Base-by-base conservation (phyloP, 2,113 vertebrate genomes). In the Eleginops maclovinus region DNA sequence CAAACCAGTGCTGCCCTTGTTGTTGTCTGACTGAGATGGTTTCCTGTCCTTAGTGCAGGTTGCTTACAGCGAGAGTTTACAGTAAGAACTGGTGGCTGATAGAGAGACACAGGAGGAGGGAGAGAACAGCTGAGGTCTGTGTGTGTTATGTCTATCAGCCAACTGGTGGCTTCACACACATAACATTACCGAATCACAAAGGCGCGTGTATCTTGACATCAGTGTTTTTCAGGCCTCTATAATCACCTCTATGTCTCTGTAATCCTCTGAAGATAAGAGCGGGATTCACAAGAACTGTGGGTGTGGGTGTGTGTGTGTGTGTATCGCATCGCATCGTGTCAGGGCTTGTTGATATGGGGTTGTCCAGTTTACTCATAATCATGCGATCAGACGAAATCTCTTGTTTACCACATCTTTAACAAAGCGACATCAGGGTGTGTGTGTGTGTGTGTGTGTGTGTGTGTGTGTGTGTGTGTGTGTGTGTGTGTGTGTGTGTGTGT, bases 81-180 rank as follows among this genome's bases (percentile, higher is more conserved):
- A 77, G 72, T 31, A 36, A 63, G 51, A 77, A 51, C 64, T 64
- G 47, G 12, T 16, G 67, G 13, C 21, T 54, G 49, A 81, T 59
- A 62, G 60, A 58, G 46, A 24, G 14, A 58, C 51, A 51, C 13
- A 44, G 50, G 24, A 26, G 49, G 69, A 67, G 66, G 69, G 49
- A 49, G 47, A 49, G 75, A 77, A 74, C 70, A 80, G 82, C 80
- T 79, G 68, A 85, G n/a, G 50, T 55, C 72, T 61, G 46, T 79
- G 75, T 63, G 58, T 77, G 82, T 83, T 85, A 67, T 78, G 77
- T 83, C 84, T 82, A 77, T 75, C 60, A 51, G 53, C 19, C 78
- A 72, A 69, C 64, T 56, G 49, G 47, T 64, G 36, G 43, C 69
- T 71, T 77, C 55, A 1, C 44, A 31, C 66, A 21, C 54, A 21